Percentiles rank a stretch among this genome's conserved stretches.
Evolutionary conservation across 2,888 invertebrate genomes (phyloP).

Genomic region (Portevinia maculata): DNA sequence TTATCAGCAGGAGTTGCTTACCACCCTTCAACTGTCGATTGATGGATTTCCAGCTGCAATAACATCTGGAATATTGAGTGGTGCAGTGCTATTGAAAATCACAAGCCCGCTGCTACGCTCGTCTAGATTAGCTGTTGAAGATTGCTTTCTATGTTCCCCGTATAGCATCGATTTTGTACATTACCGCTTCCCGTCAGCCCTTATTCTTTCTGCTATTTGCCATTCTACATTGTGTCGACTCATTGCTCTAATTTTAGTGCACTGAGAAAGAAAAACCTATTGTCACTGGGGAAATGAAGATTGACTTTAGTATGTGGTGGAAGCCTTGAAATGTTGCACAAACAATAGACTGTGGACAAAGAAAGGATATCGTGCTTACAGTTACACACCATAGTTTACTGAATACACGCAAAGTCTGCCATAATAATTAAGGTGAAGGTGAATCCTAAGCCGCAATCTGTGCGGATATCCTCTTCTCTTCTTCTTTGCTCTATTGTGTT

Average conservation of each 20-base stretch:
- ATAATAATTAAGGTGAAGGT: constrained; percentile 71
- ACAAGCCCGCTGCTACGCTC: constrained; percentile 22
- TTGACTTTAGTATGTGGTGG: constrained; percentile 52
- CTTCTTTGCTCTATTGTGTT: constrained; percentile 3
- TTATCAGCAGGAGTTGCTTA: constrained; percentile 40
- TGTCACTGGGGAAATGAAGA: constrained; percentile 55
- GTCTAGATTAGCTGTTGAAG: constrained; percentile 35
- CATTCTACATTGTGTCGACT: constrained; percentile 13
- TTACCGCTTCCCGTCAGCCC: constrained; percentile 28
- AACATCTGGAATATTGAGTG: constrained; percentile 48
- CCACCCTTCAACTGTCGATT: constrained; percentile 49
- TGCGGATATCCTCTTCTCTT: constrained; percentile 21
- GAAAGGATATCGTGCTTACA: constrained; percentile 59
- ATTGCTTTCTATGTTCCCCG: neutral
- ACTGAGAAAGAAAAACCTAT: constrained; percentile 10
- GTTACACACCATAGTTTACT: constrained; percentile 15
- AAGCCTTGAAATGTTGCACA: constrained; percentile 56
- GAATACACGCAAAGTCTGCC: constrained; percentile 9
- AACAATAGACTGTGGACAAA: constrained; percentile 46
- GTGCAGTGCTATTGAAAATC: constrained; percentile 19
- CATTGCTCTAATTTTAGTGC: constrained; percentile 52
- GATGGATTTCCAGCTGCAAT: constrained; percentile 61
- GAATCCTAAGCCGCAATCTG: constrained; percentile 70
- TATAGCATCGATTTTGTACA: constrained; percentile 16
- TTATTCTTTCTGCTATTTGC: constrained; percentile 27